Evolutionary conservation across 2,888 invertebrate genomes (phyloP).

Genomic region (Prosopocoilus inquinatus): DNA sequence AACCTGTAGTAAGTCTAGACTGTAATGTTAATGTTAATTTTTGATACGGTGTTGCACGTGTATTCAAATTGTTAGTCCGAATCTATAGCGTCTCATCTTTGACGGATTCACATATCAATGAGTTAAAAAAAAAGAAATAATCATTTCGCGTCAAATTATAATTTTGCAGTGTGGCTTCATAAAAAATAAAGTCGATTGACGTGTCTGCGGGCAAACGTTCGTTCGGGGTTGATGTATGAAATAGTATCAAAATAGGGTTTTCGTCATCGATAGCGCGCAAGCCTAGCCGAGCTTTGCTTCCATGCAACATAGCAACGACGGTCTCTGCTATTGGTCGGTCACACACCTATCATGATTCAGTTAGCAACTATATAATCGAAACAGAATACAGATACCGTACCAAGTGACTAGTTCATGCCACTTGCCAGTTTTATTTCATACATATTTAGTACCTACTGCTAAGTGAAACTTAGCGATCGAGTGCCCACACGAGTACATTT

Average conservation of each 20-base stretch:
- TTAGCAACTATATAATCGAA: constrained; percentile 39
- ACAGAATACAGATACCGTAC: constrained; percentile 32
- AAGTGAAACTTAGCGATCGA: not conserved
- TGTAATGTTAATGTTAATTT: no score
- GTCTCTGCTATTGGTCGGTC: constrained; percentile 31
- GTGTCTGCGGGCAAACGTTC: no score
- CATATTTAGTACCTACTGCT: constrained; percentile 17
- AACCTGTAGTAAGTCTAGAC: no score
- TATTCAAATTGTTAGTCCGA: no score
- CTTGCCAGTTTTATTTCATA: constrained; percentile 27
- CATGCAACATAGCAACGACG: constrained; percentile 36
- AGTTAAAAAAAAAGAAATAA: no score
- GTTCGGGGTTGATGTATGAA: no score
- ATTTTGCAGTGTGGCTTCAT: no score
- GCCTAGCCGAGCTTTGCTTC: constrained; percentile 14
- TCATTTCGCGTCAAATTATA: no score
- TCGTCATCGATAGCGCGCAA: constrained; percentile 11
- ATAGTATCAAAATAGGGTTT: not conserved
- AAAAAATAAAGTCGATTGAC: no score
- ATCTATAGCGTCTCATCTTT: no score
- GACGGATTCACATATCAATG: no score
- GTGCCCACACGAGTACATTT: not conserved
- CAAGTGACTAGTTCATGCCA: constrained; percentile 26
- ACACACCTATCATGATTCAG: constrained; percentile 33
- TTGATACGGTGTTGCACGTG: no score